Evolutionary conservation across 1,140 invertebrate genomes (phyloP), one percentile per base, ranked within the genome.

Genomic region (Drosophila kohkoa): DNA sequence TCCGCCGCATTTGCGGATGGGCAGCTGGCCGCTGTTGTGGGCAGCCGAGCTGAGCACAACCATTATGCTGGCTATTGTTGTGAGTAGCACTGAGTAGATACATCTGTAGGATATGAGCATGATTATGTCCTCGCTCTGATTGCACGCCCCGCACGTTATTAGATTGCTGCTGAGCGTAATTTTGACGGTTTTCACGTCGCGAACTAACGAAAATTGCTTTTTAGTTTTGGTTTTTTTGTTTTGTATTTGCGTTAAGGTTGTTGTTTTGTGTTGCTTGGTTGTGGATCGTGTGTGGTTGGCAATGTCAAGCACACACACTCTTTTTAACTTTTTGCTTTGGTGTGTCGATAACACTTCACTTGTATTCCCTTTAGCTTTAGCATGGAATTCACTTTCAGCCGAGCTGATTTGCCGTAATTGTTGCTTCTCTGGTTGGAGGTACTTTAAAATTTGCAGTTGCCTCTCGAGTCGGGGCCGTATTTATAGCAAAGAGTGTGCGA

Each of bases 41-140:
- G 77, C 57, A 35, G 82, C 68, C 5, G 83, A 75, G 49, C 73
- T 89, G 58, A 90, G 69, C 11, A 91, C 83, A 15, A 92, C 87
- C 90, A 92, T 92, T 64, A 90, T 86, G 60, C 86, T 86, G 59
- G 86, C 58, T 65, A 89, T 90, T 52, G 86, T 89, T 49, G 85
- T 79, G 62, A 89, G 48, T 30, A 89, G 55, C 10, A 89, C 72
- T 43, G 85, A 81, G 75, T 89, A 88, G 15, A 89, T 81, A 43
- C 69, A 89, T 79, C 78, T 70, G 62, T 89, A 89, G 25, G 85
- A 85, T 71, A 89, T 73, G 13, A 89, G 75, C 85, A 89, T 89
- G 55, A 87, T 89, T 60, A 82, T 85, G 69, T 89, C 86, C 59
- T 89, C 85, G 66, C 75, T 85, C 77, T 88, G 80, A 78, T 83